Base-by-base conservation (phyloP, 2,888 invertebrate genomes). In the Sericinus montela region DNA sequence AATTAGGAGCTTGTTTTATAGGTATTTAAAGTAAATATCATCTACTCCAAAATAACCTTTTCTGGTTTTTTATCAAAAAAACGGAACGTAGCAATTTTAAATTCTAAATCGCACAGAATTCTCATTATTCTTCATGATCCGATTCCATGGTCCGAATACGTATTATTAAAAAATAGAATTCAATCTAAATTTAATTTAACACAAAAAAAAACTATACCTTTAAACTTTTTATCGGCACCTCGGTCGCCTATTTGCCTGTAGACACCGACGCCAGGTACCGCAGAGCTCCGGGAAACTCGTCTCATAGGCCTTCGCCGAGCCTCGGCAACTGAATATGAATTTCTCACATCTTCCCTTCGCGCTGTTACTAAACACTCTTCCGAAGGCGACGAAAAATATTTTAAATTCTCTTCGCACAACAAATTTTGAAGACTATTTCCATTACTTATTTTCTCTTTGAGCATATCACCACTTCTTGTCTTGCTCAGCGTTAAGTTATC, bases 391-490 rank as follows among this genome's bases (percentile, higher is more conserved):
- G 69, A 62, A 50, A 77, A 87, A 62, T 84, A 71, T 53, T 83
- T 83, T 29, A 84, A 57, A 45, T 66, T 72, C 25, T 80, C 82
- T 10, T 87, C 88, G 50, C 76, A 78, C 5, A 66, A 53, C 51
- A 88, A 74, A 62, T 82, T 86, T 57, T 88, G 88, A 38, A 88
- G 76, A 62, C 88, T 88, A 13, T 63, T 62, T 0, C 87, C 87
- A 50, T 72, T 77, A 56, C 72, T 73, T 53, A 82, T 71, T 57
- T 67, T 80, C 39, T 72, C 69, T 55, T 63, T 73, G 11, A 54
- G 55, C 10, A 53, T 42, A 25, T 67, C 66, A 29, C 66, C 69
- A 46, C 58, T 75, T 51, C 69, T 76, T 1, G 58, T 57, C 8
- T 74, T 70, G 54, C 71, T 79, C 16, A 77, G 57, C n/a, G 79